Base-by-base conservation (phyloP, 37 sponge, comb jelly and placozoan genomes). In the Ephydatia muelleri region DNA sequence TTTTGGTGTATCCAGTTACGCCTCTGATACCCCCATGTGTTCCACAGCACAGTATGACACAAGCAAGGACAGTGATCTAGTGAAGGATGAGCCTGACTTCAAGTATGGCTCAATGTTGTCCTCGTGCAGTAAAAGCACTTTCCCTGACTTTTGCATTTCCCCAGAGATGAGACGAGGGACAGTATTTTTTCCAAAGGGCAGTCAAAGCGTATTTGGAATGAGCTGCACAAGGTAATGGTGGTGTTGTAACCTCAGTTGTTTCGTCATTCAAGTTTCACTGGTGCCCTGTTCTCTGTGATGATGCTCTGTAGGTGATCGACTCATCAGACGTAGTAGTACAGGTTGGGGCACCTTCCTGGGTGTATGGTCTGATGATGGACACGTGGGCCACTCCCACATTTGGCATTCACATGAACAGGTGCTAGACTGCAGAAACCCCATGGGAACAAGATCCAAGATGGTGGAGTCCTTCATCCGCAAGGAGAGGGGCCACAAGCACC, bases 401-500 rank as follows among this genome's bases (percentile, higher is more conserved):
- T 43, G 6, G 6, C 6, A 3, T 43, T 43, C 6, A 9, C 6
- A 6, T 67, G 27, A 78, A 12, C 78, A 99, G 94, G 97, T 99
- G 66, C 83, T 99, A 38, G 99, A 99, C 88, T 95, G 96, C 4
- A 87, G 99, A 64, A 94, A 99, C 77, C 97, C 99, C 0, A 49
- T 87, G 71, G 99, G 99, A 1, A 99, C 99, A 34, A 80, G 99
- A 23, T 99, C 96, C 8, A 89, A 79, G 64, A 90, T 92, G 47
- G 91, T 99, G 65, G 99, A 99, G 83, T 65, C 68, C 6, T 97
- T 90, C 75, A 65, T 99, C 49, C 88, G 78, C 73, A 91, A 83
- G 33, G 97, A 99, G 86, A 99, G 96, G 88, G 28, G 94, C 32
- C 96, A 99, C 86, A 99, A 99, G 68, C 97, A 99, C 76, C 84